These are phyloP conservation scores for Hipposideros armiger DNA, from an alignment of 2,113 vertebrate genomes.

Conservation along the genomic window DNA sequence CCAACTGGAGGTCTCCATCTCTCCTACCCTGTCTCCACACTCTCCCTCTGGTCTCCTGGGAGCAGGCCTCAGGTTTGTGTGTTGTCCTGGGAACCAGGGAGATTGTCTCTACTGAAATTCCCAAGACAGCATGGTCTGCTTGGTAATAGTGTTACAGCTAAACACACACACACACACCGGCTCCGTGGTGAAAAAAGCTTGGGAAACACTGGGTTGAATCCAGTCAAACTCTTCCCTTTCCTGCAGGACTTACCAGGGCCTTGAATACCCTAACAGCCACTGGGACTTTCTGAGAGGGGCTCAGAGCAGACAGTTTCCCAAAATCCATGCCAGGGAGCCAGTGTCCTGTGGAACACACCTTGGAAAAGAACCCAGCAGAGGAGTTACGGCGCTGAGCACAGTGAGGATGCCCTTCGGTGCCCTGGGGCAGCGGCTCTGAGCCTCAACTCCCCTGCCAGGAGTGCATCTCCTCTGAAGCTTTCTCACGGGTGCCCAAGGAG, in stretches of 20 bases:
- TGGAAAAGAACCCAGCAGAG: not conserved
- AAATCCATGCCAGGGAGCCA: not conserved
- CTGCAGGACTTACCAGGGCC: conserved; percentile 29
- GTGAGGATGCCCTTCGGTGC: fast-evolving
- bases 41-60: not conserved
- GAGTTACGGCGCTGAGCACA: not conserved
- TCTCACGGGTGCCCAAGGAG: not conserved
- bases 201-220: not conserved
- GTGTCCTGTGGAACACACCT: not conserved
- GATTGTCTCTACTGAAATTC: not conserved
- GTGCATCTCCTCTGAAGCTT: not conserved
- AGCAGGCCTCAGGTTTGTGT: not conserved
- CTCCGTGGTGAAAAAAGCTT: not conserved
- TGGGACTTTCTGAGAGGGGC: not conserved
- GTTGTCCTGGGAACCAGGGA: not conserved
- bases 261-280: not conserved
- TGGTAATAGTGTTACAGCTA: not conserved
- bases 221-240: not conserved
- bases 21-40: not conserved
- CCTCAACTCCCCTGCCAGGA: not conserved
- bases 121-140: not conserved
- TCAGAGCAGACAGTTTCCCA: not conserved
- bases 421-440: not conserved
- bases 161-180: not conserved
- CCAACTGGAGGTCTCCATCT: not conserved